phyloP scores from a whole-genome alignment of 92 coral and sea anemone genomes.

The Desmophyllum pertusum region DNA sequence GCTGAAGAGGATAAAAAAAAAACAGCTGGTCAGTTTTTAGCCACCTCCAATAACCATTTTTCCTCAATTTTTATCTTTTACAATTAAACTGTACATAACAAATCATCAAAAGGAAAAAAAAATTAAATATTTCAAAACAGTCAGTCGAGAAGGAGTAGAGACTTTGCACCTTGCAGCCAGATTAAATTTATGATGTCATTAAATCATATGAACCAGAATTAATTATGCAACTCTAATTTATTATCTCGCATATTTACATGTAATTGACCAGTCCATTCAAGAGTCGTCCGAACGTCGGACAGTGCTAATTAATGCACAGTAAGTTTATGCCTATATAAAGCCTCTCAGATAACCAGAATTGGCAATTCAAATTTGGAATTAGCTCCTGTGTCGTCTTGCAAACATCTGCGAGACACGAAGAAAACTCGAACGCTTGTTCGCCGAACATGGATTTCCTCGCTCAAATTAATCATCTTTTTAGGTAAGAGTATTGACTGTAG shows the following conservation, averaged over 20 bases:
- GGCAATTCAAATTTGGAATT: background rate
- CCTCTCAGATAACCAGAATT: background rate
- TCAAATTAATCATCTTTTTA: constrained; percentile 28
- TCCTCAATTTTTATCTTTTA: background rate
- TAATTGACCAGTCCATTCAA: background rate
- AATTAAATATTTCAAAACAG: too few relatives aligned
- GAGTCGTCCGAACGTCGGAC: background rate
- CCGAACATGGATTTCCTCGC: constrained; percentile 32
- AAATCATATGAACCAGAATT: too few relatives aligned
- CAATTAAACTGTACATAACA: background rate
- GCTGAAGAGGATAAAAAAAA: background rate
- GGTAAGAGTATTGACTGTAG: constrained; percentile 10
- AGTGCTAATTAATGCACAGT: constrained; percentile 20
- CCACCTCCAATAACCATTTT: background rate
- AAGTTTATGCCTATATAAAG: background rate
- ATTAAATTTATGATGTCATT: background rate
- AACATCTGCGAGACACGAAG: background rate
- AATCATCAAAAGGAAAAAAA: too few relatives aligned
- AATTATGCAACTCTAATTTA: too few relatives aligned
- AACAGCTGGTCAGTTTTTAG: background rate
- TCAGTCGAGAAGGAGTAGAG: too few relatives aligned
- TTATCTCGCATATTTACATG: background rate
- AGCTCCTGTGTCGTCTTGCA: background rate
- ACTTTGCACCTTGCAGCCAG: too few relatives aligned
- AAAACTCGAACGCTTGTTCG: background rate